These are phyloP conservation scores for Zapornia atra DNA, from an alignment of 2,113 vertebrate genomes.

Conservation along the genomic window DNA sequence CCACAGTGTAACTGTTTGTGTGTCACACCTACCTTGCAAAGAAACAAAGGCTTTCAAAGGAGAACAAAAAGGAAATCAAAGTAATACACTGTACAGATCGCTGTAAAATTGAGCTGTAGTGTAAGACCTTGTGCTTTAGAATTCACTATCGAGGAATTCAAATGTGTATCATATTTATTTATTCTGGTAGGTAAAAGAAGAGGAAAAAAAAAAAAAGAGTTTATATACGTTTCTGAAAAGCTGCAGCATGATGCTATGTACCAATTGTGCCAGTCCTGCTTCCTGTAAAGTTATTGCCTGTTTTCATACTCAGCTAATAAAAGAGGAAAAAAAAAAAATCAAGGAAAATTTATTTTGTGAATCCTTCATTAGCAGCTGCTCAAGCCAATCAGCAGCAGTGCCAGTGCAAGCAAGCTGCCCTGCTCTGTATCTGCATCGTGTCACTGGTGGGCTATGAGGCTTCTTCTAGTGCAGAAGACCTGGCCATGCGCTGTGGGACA, in stretches of 20 bases:
- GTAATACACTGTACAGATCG: constrained; percentile 58
- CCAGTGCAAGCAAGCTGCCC: not conserved
- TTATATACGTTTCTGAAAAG: constrained; percentile 65
- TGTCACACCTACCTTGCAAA: constrained; percentile 50
- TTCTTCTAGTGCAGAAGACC: not conserved
- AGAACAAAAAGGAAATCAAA: constrained; percentile 38
- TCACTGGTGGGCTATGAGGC: not conserved
- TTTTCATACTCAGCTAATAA: constrained; percentile 79
- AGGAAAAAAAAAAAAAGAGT: constrained; percentile 31
- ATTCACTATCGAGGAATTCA: constrained; percentile 63
- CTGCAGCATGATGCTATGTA: constrained; percentile 77
- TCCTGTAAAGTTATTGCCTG: constrained; percentile 80
- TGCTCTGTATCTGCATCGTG: accelerated
- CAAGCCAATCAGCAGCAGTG: accelerated
- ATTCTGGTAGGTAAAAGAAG: constrained; percentile 77
- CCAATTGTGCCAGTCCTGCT: constrained; percentile 67
- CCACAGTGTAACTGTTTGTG: constrained; percentile 21
- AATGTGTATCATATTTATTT: constrained; percentile 82
- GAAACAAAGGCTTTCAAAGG: constrained; percentile 63
- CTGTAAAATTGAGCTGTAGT: constrained; percentile 76
- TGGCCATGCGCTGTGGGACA: not conserved
- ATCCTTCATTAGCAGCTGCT: not conserved
- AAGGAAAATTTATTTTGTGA: not conserved
- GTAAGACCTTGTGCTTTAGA: constrained; percentile 80
- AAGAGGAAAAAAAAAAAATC: constrained; percentile 50